Percentiles rank a stretch among this genome's conserved stretches.
Evolutionary conservation across 1,140 invertebrate genomes (phyloP).

Genomic region (Drosophila virilis): DNA sequence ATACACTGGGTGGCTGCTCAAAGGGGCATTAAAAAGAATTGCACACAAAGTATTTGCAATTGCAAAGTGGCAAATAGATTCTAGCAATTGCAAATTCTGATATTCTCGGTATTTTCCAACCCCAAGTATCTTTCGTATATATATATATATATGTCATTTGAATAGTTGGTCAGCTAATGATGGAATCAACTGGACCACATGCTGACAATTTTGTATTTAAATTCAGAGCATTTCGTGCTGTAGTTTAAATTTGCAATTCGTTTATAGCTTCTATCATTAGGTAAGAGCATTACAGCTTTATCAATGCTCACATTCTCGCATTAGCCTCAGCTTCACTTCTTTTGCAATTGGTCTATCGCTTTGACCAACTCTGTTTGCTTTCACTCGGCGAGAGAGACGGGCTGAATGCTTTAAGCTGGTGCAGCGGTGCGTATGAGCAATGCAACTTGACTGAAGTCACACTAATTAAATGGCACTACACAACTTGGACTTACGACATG

Average conservation of each 20-base stretch:
- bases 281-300: conserved; percentile 43
- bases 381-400: conserved; percentile 16
- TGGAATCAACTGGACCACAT: neutral
- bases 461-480: conserved; percentile 70
- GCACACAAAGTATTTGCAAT: conserved; percentile 16
- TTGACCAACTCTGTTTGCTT: conserved; percentile 42
- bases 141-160: neutral
- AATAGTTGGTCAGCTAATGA: neutral
- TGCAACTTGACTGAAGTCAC: conserved; percentile 69
- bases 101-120: neutral
- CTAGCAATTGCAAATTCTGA: conserved; percentile 3
- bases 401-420: conserved; percentile 5
- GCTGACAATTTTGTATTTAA: too few species aligned
- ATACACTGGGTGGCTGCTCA: neutral
- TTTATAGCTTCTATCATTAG: neutral
- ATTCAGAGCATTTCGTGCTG: neutral
- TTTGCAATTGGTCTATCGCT: conserved; percentile 38
- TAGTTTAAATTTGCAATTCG: neutral
- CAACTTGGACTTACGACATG: conserved; percentile 47
- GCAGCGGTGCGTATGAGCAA: conserved; percentile 71
- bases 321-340: conserved; percentile 10
- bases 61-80: conserved; percentile 3
- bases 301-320: conserved; percentile 24
- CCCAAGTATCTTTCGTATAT: neutral
- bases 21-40: conserved; percentile 8